Percentiles rank a stretch among this genome's conserved stretches.
These are phyloP conservation scores for Chionodraco myersi DNA, from an alignment of 2,113 vertebrate species.

Conservation along the genomic window DNA sequence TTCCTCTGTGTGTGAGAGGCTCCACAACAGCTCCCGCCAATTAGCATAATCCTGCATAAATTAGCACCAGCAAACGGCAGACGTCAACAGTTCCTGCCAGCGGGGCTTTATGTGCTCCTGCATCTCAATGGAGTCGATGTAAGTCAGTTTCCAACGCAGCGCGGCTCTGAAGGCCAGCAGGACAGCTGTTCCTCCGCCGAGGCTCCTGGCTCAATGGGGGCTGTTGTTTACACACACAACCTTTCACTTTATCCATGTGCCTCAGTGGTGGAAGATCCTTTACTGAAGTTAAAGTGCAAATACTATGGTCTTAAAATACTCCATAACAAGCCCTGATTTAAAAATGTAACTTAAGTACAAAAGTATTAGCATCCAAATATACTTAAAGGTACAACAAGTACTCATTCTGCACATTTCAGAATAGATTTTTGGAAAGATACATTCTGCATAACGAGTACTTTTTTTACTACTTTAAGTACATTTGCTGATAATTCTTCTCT, in stretches of 20 bases:
- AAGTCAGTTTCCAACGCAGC: constrained; percentile 55
- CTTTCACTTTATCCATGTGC: constrained; percentile 17
- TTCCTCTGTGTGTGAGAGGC: constrained; percentile 65
- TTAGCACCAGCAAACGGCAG: constrained; percentile 73
- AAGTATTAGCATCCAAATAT: too few relatives aligned
- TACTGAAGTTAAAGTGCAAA: too few relatives aligned
- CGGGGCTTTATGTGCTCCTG: constrained; percentile 57
- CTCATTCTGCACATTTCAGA: too few relatives aligned
- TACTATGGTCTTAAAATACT: too few relatives aligned
- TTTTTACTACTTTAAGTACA: too few relatives aligned
- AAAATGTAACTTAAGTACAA: too few relatives aligned
- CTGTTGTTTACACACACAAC: constrained; percentile 11
- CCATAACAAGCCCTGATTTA: too few relatives aligned
- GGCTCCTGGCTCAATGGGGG: constrained; percentile 38
- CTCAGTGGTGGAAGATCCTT: neutral
- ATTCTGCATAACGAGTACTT: too few relatives aligned
- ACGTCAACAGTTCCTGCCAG: constrained; percentile 75
- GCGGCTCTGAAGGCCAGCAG: constrained; percentile 33
- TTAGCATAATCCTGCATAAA: constrained; percentile 85
- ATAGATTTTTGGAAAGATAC: too few relatives aligned
- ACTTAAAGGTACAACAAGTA: too few relatives aligned
- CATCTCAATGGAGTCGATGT: constrained; percentile 61
- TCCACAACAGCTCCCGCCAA: constrained; percentile 66
- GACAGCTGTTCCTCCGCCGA: constrained; percentile 65
- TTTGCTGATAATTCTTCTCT: too few relatives aligned